A percentile compares a stretch with the other conserved stretches of the same genome.
Conservation (phyloP, 2,113 vertebrate genomes). For the Colinus virginianus region DNA sequence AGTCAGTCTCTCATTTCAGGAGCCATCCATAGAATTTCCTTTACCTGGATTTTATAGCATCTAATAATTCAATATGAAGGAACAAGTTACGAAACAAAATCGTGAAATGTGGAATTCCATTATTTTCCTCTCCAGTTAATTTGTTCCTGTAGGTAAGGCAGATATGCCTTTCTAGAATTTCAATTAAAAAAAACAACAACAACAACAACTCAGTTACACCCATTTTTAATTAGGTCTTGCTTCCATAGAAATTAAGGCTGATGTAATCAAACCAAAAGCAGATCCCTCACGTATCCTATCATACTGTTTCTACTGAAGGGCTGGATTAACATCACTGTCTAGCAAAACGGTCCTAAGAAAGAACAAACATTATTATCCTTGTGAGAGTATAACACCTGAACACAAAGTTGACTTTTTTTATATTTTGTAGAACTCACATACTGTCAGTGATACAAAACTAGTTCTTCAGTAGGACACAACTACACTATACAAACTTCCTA, state of each 20-base stretch:
- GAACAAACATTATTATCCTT: background rate
- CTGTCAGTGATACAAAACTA: background rate
- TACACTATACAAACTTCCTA: background rate
- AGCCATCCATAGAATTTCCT: background rate
- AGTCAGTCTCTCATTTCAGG: background rate
- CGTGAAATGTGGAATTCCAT: background rate
- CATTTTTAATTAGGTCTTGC: background rate
- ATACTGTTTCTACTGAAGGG: background rate
- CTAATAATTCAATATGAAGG: background rate
- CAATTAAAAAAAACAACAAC: background rate
- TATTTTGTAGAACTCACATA: background rate
- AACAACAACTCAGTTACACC: background rate
- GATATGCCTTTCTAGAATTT: background rate
- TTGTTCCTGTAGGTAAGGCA: background rate
- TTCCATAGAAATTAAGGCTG: constrained; percentile 1
- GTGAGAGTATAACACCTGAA: background rate
- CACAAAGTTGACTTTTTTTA: background rate
- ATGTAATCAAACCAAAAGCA: background rate
- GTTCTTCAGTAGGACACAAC: background rate
- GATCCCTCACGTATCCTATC: background rate
- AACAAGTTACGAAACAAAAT: background rate
- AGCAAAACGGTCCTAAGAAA: background rate
- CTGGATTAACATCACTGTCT: background rate
- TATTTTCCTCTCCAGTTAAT: background rate
- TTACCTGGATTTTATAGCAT: background rate